phyloP scores from a whole-genome alignment of 2,888 invertebrate genomes.

The Pocota personata region DNA sequence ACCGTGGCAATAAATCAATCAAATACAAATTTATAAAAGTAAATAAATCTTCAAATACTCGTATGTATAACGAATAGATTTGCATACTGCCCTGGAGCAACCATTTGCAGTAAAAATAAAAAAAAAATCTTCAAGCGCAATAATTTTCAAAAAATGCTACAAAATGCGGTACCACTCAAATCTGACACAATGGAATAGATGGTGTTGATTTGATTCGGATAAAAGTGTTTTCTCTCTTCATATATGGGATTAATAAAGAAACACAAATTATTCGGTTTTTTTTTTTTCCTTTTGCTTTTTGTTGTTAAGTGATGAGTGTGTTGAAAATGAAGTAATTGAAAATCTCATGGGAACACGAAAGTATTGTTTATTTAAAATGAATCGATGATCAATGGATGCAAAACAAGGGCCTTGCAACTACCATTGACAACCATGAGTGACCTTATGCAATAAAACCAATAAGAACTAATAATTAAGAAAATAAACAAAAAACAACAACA shows the following conservation, averaged over 20 bases:
- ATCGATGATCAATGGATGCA: conserved; percentile 40
- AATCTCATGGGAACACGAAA: background rate
- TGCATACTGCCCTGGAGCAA: background rate
- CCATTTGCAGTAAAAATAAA: background rate
- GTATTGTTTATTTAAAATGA: conserved; percentile 14
- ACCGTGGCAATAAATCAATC: conserved; percentile 21
- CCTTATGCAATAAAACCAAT: conserved; percentile 52
- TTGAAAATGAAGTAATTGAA: background rate
- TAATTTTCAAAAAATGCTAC: background rate
- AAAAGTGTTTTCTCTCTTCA: conserved; percentile 35
- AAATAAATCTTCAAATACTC: conserved; percentile 5
- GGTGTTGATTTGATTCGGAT: conserved; percentile 6
- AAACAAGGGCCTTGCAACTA: conserved; percentile 50
- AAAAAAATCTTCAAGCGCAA: background rate
- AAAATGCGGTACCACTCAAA: conserved; percentile 14
- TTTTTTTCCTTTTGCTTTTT: background rate
- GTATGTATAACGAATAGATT: background rate
- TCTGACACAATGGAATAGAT: conserved; percentile 20
- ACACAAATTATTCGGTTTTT: background rate
- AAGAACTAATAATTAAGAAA: conserved; percentile 46
- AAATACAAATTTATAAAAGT: background rate
- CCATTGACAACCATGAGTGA: conserved; percentile 36
- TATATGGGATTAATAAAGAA: background rate
- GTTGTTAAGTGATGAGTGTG: conserved; percentile 2
- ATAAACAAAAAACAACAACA: conserved; percentile 18